phyloP scores from a whole-genome alignment of 2,888 invertebrate genomes.

The Blera fallax region DNA sequence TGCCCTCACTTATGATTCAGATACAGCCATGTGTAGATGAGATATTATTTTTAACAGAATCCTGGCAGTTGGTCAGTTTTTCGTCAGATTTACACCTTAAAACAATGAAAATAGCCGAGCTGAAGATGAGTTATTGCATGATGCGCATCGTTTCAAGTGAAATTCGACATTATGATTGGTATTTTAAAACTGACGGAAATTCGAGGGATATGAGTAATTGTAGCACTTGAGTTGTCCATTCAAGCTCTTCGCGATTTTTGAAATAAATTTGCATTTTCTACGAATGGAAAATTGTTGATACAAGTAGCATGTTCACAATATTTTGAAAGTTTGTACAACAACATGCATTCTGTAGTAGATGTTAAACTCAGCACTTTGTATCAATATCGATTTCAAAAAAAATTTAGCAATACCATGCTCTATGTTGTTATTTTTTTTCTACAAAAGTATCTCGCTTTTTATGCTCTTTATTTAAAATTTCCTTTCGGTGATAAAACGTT shows the following conservation, averaged over 20 bases:
- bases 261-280: no score
- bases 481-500: no score
- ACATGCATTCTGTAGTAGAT: no score
- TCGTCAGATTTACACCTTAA: neutral
- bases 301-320: no score
- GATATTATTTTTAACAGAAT: constrained; percentile 19
- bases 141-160: constrained; percentile 40
- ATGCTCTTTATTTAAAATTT: no score
- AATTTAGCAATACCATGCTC: no score
- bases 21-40: constrained; percentile 18
- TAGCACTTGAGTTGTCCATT: neutral
- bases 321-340: no score
- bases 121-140: constrained; percentile 37
- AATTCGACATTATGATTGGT: neutral
- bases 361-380: no score
- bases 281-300: no score
- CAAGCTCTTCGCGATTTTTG: neutral
- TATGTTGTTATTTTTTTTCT: no score
- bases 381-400: no score
- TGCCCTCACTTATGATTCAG: constrained; percentile 3
- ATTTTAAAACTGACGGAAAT: neutral
- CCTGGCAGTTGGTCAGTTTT: neutral
- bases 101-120: constrained; percentile 21
- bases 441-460: no score
- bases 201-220: neutral